Evolutionary conservation across 2,113 vertebrate species (phyloP).

Genomic region (Rhea pennata): DNA sequence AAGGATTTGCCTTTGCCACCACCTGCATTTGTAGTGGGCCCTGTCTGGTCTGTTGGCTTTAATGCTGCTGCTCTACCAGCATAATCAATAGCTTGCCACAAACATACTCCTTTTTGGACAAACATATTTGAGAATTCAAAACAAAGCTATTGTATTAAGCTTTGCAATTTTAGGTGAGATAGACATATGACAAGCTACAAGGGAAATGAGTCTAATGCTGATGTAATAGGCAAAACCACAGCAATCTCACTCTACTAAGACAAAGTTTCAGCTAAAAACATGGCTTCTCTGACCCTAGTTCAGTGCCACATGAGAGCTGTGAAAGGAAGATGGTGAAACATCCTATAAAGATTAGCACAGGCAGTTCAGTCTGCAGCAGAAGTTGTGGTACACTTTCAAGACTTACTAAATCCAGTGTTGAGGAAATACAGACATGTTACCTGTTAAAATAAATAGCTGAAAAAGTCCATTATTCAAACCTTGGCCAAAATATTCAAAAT

Average conservation of each 20-base stretch:
- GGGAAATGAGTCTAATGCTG: background rate
- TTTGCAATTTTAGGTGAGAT: background rate
- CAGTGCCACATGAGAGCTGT: background rate
- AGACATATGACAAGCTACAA: background rate
- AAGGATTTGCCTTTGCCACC: background rate
- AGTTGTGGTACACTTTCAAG: background rate
- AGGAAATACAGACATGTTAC: background rate
- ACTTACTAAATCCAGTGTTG: background rate
- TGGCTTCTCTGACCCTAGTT: background rate
- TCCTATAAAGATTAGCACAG: background rate
- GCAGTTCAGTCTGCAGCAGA: background rate
- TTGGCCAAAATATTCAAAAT: background rate
- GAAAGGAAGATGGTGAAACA: background rate
- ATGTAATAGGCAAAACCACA: background rate
- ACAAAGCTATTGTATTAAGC: background rate
- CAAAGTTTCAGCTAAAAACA: background rate
- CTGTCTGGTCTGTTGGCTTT: background rate
- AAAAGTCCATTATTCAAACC: background rate
- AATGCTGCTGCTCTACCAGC: too few relatives aligned
- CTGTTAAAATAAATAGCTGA: background rate
- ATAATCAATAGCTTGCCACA: background rate
- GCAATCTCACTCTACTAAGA: background rate
- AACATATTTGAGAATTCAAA: background rate
- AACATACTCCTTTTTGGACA: background rate
- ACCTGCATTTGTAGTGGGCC: background rate